A percentile compares a stretch with the other conserved stretches of the same genome.
Conservation (phyloP, 2,797 vertebrate species). For the Crenuchus spilurus region DNA sequence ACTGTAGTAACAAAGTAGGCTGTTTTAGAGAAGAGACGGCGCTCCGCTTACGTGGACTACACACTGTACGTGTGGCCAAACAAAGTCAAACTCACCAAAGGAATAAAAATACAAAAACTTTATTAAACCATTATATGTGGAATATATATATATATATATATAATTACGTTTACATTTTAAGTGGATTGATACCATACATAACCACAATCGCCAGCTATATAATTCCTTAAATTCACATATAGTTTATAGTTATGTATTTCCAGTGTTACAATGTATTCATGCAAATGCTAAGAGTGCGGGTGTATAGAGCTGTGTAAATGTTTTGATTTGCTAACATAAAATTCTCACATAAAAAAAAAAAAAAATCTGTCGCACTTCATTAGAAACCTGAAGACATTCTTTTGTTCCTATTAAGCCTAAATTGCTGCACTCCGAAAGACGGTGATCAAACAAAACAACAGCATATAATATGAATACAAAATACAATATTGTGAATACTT, state of each 20-base stretch:
- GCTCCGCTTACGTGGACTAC: too few relatives aligned
- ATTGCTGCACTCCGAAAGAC: slow-evolving; percentile 9
- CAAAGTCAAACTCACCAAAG: background rate
- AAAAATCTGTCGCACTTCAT: slow-evolving; percentile 1
- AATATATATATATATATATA: slow-evolving; percentile 85
- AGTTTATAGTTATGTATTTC: slow-evolving; percentile 54
- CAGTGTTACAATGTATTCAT: slow-evolving; percentile 85
- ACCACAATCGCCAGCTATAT: slow-evolving; percentile 81
- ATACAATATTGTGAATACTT: slow-evolving; percentile 23
- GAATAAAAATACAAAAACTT: slow-evolving; percentile 66
- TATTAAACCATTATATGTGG: slow-evolving; percentile 86
- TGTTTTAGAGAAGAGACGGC: too few relatives aligned
- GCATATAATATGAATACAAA: slow-evolving; percentile 14
- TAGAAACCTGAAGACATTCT: slow-evolving; percentile 24
- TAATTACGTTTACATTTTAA: slow-evolving; percentile 82
- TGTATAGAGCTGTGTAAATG: slow-evolving; percentile 75
- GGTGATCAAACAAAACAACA: slow-evolving; percentile 26
- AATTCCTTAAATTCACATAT: slow-evolving; percentile 62
- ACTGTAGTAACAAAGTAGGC: too few relatives aligned
- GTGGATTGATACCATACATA: slow-evolving; percentile 79
- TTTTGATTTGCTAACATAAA: slow-evolving; percentile 57
- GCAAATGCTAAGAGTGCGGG: slow-evolving; percentile 83
- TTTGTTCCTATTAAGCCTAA: slow-evolving; percentile 34
- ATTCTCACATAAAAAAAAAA: slow-evolving; percentile 7
- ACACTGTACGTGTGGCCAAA: background rate